A percentile compares a stretch with the other conserved stretches of the same genome.
Evolutionary conservation across 2,113 vertebrate genomes (phyloP).

Genomic region (Perccottus glenii): DNA sequence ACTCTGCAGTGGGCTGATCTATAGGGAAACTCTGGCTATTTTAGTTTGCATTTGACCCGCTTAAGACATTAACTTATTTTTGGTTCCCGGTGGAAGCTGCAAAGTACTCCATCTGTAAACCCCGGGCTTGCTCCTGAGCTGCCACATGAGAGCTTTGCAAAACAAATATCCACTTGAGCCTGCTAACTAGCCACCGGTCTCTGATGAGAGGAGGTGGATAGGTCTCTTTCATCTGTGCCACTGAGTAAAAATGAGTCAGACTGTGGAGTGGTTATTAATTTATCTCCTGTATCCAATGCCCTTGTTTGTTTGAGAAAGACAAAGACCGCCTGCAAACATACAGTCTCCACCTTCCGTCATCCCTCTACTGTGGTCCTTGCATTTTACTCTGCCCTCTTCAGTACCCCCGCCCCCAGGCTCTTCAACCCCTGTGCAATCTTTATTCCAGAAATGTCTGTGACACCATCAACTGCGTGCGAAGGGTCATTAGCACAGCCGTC

Average conservation of each 20-base stretch:
- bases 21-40: slow-evolving; percentile 44
- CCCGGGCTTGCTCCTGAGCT: slow-evolving; percentile 30
- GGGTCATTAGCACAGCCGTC: slow-evolving; percentile 83
- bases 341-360: slow-evolving; percentile 24
- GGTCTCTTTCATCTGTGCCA: slow-evolving; percentile 63
- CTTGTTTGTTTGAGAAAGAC: slow-evolving; percentile 75
- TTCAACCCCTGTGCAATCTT: slow-evolving; percentile 61
- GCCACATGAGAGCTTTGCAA: slow-evolving; percentile 32
- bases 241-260: slow-evolving; percentile 51
- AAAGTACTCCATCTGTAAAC: slow-evolving; percentile 44
- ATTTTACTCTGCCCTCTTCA: slow-evolving; percentile 48
- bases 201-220: slow-evolving; percentile 57
- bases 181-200: slow-evolving; percentile 42
- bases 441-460: slow-evolving; percentile 70
- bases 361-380: slow-evolving; percentile 28
- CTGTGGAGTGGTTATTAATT: slow-evolving; percentile 67
- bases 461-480: slow-evolving; percentile 77
- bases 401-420: slow-evolving; percentile 49
- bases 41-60: slow-evolving; percentile 25
- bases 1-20: slow-evolving; percentile 6
- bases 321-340: slow-evolving; percentile 57
- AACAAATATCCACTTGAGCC: slow-evolving; percentile 57
- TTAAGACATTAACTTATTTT: slow-evolving; percentile 50
- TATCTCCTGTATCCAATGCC: slow-evolving; percentile 54
- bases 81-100: slow-evolving; percentile 40